phyloP scores from a whole-genome alignment of 2,888 invertebrate genomes.

The Eupelmus urozonus region DNA sequence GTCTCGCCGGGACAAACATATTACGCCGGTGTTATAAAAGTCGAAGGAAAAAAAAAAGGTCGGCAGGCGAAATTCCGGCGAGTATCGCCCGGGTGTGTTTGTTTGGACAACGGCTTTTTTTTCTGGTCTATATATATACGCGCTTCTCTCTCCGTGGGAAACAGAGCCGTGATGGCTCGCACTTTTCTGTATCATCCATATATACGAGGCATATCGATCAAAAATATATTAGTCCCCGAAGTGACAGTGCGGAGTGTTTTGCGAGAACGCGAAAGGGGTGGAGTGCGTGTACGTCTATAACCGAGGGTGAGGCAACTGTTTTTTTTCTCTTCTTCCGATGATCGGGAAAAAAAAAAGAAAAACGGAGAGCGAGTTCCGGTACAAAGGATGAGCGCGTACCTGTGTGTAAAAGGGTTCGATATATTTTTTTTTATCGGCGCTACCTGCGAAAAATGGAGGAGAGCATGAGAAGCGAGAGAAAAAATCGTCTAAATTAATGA shows the following conservation, averaged over 20 bases:
- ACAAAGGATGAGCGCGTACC: constrained; percentile 70
- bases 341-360: constrained; percentile 22
- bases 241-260: constrained; percentile 77
- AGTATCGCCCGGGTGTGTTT: constrained; percentile 72
- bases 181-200: background rate
- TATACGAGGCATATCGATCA: constrained; percentile 73
- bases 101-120: constrained; percentile 77
- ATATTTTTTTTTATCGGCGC: constrained; percentile 45
- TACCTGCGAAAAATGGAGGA: constrained; percentile 69
- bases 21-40: background rate
- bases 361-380: constrained; percentile 53
- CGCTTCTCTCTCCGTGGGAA: constrained; percentile 71
- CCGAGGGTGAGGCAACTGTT: constrained; percentile 59
- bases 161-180: constrained; percentile 61
- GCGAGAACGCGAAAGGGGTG: constrained; percentile 65
- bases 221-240: constrained; percentile 77
- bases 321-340: background rate
- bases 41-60: background rate
- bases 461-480: constrained; percentile 43
- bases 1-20: background rate
- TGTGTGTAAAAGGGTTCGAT: constrained; percentile 71
- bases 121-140: constrained; percentile 51
- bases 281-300: constrained; percentile 3
- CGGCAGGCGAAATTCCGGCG: constrained; percentile 23
- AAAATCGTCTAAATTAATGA: constrained; percentile 75